phyloP scores from a whole-genome alignment of 2,113 vertebrate genomes.

The Notarius lentiginosus region DNA sequence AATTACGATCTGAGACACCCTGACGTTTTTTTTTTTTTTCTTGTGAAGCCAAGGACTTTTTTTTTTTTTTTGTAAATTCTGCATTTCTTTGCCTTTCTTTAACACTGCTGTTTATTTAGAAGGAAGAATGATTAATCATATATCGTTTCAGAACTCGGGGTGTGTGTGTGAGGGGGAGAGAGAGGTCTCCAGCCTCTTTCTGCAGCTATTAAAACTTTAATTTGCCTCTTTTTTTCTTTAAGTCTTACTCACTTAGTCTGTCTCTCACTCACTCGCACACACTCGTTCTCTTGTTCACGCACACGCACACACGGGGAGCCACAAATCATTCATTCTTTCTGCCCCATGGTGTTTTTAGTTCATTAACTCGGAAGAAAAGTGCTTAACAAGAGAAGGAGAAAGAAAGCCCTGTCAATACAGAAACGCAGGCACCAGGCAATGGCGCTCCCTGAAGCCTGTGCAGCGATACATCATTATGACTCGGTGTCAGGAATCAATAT shows the following conservation, averaged over 20 bases:
- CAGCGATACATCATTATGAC: slow-evolving; percentile 75
- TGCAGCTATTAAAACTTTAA: slow-evolving; percentile 26
- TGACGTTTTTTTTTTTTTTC: not conserved
- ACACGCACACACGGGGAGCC: slow-evolving; percentile 47
- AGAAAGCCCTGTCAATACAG: slow-evolving; percentile 66
- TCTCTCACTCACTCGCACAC: not conserved
- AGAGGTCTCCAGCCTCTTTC: not conserved
- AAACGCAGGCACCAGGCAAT: slow-evolving; percentile 43
- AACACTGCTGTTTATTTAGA: not conserved
- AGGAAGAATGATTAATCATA: not conserved
- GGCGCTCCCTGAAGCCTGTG: slow-evolving; percentile 60
- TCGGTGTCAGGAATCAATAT: slow-evolving; percentile 68
- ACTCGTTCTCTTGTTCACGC: not conserved
- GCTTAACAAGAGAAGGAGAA: slow-evolving; percentile 68
- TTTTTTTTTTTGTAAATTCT: slow-evolving; percentile 1
- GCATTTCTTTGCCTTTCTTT: not conserved
- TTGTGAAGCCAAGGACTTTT: not conserved
- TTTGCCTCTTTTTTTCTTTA: not conserved
- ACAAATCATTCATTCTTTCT: slow-evolving; percentile 59
- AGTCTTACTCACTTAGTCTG: slow-evolving; percentile 13
- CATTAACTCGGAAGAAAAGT: slow-evolving; percentile 72
- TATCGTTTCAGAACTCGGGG: not conserved
- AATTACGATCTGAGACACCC: slow-evolving; percentile 41
- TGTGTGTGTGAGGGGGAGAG: not conserved
- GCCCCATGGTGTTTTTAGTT: slow-evolving; percentile 63